phyloP scores from a whole-genome alignment of 2,113 vertebrate species.

The Psittacula cyanocephala region DNA sequence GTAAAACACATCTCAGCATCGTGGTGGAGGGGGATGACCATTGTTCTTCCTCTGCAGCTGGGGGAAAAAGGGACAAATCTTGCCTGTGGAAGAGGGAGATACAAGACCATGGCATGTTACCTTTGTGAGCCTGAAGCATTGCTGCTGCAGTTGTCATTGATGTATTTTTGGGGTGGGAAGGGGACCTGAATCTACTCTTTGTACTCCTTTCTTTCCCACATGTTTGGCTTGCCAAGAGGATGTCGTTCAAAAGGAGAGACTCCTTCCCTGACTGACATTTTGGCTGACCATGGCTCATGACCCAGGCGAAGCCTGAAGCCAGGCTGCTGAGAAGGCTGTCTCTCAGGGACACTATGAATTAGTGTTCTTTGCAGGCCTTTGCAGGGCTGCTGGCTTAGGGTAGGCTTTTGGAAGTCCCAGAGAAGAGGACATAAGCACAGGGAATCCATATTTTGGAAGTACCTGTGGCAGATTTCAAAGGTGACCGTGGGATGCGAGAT shows the following conservation, averaged over 20 bases:
- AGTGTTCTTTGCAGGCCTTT: background rate
- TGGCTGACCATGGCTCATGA: rapidly evolving
- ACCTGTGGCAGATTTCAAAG: background rate
- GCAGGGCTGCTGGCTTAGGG: background rate
- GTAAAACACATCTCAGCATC: background rate
- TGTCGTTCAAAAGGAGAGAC: background rate
- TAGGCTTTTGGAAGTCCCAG: background rate
- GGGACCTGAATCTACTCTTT: background rate
- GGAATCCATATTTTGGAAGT: background rate
- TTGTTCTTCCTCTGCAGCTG: background rate
- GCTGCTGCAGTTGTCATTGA: background rate
- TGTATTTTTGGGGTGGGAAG: background rate
- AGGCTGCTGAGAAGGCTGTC: background rate
- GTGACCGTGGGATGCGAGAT: background rate
- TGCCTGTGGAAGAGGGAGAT: background rate
- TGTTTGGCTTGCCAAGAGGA: background rate
- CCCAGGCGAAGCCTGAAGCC: background rate
- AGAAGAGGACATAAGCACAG: background rate
- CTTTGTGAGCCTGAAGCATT: background rate
- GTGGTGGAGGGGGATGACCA: rapidly evolving
- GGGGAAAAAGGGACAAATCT: background rate
- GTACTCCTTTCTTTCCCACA: background rate
- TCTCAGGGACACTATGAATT: no score
- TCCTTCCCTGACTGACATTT: background rate
- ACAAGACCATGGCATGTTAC: background rate